Evolutionary conservation across 2,888 invertebrate genomes (phyloP).

Genomic region (Dynastes hyllus): DNA sequence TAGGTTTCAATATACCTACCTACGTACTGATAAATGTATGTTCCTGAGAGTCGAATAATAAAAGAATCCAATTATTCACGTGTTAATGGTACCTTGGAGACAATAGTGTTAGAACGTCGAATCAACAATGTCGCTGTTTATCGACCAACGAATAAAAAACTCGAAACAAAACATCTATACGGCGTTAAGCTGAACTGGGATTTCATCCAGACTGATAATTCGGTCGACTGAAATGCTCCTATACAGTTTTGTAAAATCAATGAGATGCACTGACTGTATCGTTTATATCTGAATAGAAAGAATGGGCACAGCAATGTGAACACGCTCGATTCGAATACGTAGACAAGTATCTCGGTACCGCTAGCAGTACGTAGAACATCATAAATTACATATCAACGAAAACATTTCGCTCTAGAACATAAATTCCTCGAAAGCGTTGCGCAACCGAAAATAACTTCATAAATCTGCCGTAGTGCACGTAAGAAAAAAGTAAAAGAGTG

Average conservation of each 20-base stretch:
- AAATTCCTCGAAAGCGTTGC: conserved; percentile 1
- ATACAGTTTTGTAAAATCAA: conserved; percentile 28
- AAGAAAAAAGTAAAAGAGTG: neutral
- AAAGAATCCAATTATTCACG: conserved; percentile 6
- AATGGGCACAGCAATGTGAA: neutral
- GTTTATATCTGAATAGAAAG: neutral
- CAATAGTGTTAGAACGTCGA: neutral
- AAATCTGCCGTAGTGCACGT: neutral
- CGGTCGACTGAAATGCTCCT: neutral
- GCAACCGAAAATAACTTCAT: neutral
- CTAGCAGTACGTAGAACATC: neutral
- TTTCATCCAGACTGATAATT: conserved; percentile 30
- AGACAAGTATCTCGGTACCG: neutral
- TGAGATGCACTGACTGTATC: conserved; percentile 18
- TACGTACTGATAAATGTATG: neutral
- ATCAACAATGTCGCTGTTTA: neutral
- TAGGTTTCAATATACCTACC: neutral
- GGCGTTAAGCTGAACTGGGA: conserved; percentile 19
- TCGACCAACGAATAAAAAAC: conserved; percentile 1
- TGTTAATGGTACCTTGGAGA: neutral
- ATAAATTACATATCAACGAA: conserved; percentile 4
- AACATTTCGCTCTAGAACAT: neutral
- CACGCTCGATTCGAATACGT: neutral
- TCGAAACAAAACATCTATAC: conserved; percentile 11
- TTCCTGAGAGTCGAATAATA: neutral